phyloP scores from a whole-genome alignment of 2,888 invertebrate species.

The Cerastis rubricosa region DNA sequence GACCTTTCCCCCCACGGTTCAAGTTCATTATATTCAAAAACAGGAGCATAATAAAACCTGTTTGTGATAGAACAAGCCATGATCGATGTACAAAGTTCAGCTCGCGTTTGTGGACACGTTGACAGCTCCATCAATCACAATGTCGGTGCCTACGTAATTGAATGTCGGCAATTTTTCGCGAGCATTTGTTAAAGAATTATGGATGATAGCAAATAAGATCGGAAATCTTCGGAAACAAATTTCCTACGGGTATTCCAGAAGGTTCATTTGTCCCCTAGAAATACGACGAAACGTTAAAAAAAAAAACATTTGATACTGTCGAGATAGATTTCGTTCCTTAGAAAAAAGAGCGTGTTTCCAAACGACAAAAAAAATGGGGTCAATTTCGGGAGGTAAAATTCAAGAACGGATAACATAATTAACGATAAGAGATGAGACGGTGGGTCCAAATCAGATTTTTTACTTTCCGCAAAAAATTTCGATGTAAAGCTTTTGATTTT shows the following conservation, averaged over 20 bases:
- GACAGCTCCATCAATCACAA: constrained; percentile 68
- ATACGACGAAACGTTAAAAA: constrained; percentile 21
- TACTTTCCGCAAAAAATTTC: constrained; percentile 16
- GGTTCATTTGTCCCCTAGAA: constrained; percentile 9
- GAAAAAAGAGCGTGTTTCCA: constrained; percentile 15
- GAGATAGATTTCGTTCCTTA: constrained; percentile 23
- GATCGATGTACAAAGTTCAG: constrained; percentile 69
- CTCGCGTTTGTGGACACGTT: constrained; percentile 59
- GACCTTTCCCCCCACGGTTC: constrained; percentile 26
- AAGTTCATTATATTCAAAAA: constrained; percentile 63
- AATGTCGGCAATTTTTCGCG: constrained; percentile 67
- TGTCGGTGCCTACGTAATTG: constrained; percentile 65
- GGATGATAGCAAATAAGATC: constrained; percentile 51
- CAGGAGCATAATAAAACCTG: constrained; percentile 61
- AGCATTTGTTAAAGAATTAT: constrained; percentile 65
- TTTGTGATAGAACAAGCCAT: constrained; percentile 61
- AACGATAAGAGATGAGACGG: constrained; percentile 48
- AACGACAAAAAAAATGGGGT: constrained; percentile 49
- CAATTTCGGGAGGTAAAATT: constrained; percentile 54
- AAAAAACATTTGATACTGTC: constrained; percentile 25
- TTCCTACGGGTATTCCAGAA: constrained; percentile 15
- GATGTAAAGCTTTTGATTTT: constrained; percentile 38
- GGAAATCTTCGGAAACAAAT: constrained; percentile 37
- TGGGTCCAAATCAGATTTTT: constrained; percentile 50
- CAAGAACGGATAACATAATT: constrained; percentile 61